Conservation (phyloP, 2,113 vertebrate species). For the human region DNA sequence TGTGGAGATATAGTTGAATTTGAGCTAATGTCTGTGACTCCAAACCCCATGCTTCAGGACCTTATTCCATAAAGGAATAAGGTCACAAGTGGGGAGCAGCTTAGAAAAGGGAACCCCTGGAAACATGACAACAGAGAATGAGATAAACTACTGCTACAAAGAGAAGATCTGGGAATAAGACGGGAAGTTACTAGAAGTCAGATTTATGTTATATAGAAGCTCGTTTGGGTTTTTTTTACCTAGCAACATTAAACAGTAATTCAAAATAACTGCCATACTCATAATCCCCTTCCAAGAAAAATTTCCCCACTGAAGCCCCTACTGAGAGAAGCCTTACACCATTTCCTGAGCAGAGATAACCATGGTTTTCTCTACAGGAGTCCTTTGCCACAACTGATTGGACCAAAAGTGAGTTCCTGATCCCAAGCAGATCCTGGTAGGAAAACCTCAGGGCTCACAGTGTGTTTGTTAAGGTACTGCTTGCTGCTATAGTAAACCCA, state of each 20-base stretch:
- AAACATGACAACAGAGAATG: neutral
- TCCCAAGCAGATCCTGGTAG: neutral
- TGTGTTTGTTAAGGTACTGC: neutral
- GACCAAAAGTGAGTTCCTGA: neutral
- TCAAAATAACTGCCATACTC: neutral
- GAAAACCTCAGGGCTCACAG: neutral
- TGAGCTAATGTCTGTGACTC: neutral
- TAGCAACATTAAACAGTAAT: neutral
- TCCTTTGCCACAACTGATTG: neutral
- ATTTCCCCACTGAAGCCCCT: neutral
- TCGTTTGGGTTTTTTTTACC: neutral
- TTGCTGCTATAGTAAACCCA: neutral
- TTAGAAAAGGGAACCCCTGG: neutral
- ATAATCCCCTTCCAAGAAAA: neutral
- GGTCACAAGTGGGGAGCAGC: neutral
- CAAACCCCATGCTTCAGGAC: neutral
- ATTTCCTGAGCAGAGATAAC: constrained; percentile 6
- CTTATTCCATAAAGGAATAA: neutral
- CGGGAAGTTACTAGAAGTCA: neutral
- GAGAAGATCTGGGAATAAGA: neutral
- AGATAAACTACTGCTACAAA: neutral
- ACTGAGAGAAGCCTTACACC: neutral
- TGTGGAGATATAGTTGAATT: neutral
- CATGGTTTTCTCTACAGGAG: neutral
- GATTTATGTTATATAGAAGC: neutral